Conservation (phyloP, 1,140 invertebrate species). For the Eupristina koningsbergeri region DNA sequence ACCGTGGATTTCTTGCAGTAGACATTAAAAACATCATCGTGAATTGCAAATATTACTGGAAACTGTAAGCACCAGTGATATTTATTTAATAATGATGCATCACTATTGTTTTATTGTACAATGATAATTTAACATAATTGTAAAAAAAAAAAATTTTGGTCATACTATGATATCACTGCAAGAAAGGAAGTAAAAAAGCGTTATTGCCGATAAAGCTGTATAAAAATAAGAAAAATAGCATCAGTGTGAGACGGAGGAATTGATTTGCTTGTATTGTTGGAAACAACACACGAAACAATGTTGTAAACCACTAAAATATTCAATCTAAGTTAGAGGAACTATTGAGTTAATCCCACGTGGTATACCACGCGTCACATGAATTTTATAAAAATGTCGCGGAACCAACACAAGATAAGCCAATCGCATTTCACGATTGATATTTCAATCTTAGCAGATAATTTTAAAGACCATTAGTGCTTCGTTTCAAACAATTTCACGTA, state of each 20-base stretch:
- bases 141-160: neutral
- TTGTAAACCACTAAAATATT: neutral
- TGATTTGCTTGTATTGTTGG: neutral
- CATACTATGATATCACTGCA: neutral
- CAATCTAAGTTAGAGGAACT: neutral
- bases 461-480: neutral
- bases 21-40: too few relatives aligned
- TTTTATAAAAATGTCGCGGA: neutral
- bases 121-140: neutral
- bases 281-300: neutral
- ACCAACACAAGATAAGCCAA: constrained; percentile 6
- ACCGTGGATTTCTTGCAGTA: too few relatives aligned
- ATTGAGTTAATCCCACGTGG: constrained; percentile 18
- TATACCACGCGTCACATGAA: neutral
- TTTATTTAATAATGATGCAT: too few relatives aligned
- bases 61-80: too few relatives aligned
- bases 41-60: too few relatives aligned
- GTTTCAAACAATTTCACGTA: neutral
- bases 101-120: too few relatives aligned
- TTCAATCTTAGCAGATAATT: neutral
- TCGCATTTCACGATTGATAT: neutral
- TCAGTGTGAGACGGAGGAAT: neutral
- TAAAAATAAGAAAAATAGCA: neutral
- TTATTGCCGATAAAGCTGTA: neutral
- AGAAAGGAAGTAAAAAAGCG: too few relatives aligned